These are phyloP conservation scores for Falco naumanni DNA, from an alignment of 2,797 vertebrate species.

Conservation along the genomic window DNA sequence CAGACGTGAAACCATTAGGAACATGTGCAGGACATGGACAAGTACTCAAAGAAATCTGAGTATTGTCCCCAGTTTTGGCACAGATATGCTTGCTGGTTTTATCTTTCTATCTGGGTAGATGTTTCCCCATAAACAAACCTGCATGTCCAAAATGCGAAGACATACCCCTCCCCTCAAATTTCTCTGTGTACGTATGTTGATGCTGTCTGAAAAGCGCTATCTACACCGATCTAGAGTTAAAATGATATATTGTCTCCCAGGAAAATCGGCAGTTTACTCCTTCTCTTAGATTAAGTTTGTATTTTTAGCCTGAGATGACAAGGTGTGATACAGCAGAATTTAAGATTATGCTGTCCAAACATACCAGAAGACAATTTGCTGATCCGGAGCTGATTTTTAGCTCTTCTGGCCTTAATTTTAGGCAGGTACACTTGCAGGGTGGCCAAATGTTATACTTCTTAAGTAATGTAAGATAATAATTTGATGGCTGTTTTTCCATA, in stretches of 20 bases:
- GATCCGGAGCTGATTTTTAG: neutral
- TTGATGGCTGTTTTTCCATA: neutral
- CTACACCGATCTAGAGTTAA: neutral
- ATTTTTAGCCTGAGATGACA: neutral
- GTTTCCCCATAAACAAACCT: neutral
- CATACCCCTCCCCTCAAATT: fast-evolving
- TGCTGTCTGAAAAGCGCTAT: neutral
- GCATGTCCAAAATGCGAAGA: neutral
- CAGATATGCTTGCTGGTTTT: neutral
- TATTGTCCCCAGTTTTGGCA: neutral
- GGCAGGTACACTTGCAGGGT: neutral
- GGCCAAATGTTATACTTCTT: neutral
- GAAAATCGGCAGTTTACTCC: neutral
- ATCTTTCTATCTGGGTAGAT: neutral
- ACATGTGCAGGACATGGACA: neutral
- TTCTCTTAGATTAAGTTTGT: neutral
- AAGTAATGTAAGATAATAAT: neutral
- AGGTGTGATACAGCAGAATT: neutral
- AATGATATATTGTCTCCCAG: neutral
- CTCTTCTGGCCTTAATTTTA: neutral
- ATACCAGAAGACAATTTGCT: neutral
- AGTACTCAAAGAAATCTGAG: neutral
- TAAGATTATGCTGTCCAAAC: neutral
- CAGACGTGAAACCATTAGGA: neutral
- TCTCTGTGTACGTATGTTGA: neutral